These are phyloP conservation scores for Styela clava DNA, from an alignment of 23 tunicate species.

Conservation along the genomic window DNA sequence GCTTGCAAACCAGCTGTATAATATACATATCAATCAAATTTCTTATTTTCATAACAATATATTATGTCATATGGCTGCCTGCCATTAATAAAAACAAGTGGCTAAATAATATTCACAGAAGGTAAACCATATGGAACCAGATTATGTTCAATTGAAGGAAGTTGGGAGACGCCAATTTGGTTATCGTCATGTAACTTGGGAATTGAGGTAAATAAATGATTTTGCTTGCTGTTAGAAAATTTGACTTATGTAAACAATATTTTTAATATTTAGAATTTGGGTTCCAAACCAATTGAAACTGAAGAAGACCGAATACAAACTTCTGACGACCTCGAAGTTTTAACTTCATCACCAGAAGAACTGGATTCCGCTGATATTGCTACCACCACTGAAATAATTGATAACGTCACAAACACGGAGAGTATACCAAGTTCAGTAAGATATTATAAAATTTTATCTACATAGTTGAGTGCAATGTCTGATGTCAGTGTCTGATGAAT, in stretches of 20 bases:
- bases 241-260: neutral
- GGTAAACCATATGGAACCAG: constrained; percentile 45
- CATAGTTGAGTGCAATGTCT: too few relatives aligned
- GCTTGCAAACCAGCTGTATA: too few relatives aligned
- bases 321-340: constrained; percentile 42
- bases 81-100: too few relatives aligned
- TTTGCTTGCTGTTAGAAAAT: neutral
- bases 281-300: neutral
- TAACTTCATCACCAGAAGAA: constrained; percentile 39
- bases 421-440: constrained; percentile 29
- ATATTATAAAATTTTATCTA: too few relatives aligned
- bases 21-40: too few relatives aligned
- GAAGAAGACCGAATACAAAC: constrained; percentile 10
- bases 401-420: constrained; percentile 22
- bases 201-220: constrained; percentile 30
- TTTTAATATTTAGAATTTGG: neutral
- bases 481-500: too few relatives aligned
- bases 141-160: constrained; percentile 32
- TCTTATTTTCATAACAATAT: too few relatives aligned
- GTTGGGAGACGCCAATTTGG: constrained; percentile 57
- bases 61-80: too few relatives aligned
- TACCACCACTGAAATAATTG: constrained; percentile 16
- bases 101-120: too few relatives aligned
- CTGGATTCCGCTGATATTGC: constrained; percentile 30
- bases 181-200: constrained; percentile 48